Conservation (phyloP, 2,797 vertebrate genomes). For the Pygocentrus nattereri region DNA sequence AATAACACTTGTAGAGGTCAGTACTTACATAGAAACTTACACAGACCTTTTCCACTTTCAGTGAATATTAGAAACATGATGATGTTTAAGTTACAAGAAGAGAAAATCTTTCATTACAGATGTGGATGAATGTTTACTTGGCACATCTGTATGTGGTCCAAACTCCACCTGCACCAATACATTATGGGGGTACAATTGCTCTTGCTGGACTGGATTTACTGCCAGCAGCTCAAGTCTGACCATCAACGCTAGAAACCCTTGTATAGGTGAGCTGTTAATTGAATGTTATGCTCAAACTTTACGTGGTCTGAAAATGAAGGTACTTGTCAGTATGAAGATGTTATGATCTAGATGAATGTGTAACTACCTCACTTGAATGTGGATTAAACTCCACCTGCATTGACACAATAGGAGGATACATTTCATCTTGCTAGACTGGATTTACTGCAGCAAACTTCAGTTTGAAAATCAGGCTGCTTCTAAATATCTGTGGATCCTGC, state of each 20-base stretch:
- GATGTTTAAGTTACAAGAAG: too few species aligned
- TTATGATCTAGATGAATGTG: conserved; percentile 38
- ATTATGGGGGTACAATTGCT: conserved; percentile 15
- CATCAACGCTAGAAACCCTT: neutral
- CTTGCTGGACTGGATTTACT: conserved; percentile 38
- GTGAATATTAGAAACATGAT: too few species aligned
- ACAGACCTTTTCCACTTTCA: too few species aligned
- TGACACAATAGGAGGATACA: too few species aligned
- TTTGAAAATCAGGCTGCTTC: too few species aligned
- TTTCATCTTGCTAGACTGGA: conserved; percentile 13
- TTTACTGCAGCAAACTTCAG: neutral
- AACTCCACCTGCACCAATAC: conserved; percentile 4
- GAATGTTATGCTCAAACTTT: too few species aligned
- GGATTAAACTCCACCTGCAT: neutral
- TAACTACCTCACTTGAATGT: neutral
- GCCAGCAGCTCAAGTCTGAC: neutral
- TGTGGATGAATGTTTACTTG: neutral
- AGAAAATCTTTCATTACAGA: neutral
- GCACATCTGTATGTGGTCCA: conserved; percentile 28
- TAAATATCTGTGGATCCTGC: too few species aligned
- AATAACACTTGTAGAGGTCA: conserved; percentile 20
- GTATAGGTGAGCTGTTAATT: conserved; percentile 45
- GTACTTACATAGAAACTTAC: too few species aligned
- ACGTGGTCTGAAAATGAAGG: too few species aligned
- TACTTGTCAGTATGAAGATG: too few species aligned